These are phyloP conservation scores for Cataglyphis cursor DNA, from an alignment of 2,888 invertebrate genomes.

Conservation along the genomic window DNA sequence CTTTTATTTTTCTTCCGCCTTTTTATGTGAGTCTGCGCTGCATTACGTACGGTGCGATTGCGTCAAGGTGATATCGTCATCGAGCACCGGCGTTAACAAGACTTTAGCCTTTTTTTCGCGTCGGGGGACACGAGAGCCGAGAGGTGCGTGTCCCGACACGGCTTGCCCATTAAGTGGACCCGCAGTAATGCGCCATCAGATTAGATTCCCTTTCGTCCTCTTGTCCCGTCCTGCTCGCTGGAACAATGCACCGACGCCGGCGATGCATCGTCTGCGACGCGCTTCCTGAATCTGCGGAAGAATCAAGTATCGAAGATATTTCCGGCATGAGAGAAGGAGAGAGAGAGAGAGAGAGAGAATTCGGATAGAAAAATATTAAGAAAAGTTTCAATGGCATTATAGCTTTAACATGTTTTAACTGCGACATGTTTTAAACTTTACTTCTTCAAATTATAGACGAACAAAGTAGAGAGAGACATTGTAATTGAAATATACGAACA, in stretches of 20 bases:
- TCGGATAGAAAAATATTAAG: background rate
- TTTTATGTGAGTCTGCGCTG: constrained; percentile 41
- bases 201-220: constrained; percentile 84
- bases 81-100: constrained; percentile 79
- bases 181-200: constrained; percentile 83
- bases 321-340: background rate
- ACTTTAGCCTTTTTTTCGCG: constrained; percentile 82
- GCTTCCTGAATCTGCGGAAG: constrained; percentile 76
- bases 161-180: constrained; percentile 87
- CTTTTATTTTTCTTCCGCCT: constrained; percentile 19
- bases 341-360: too few relatives aligned
- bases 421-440: background rate
- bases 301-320: background rate
- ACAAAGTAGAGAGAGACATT: background rate
- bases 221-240: constrained; percentile 40
- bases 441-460: background rate
- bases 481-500: background rate
- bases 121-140: constrained; percentile 72
- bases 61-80: constrained; percentile 78
- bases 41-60: constrained; percentile 76
- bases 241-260: constrained; percentile 67
- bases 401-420: background rate
- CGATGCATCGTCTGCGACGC: constrained; percentile 66
- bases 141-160: constrained; percentile 86
- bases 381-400: background rate